Evolutionary conservation across 2,888 invertebrate species (phyloP).

Genomic region (Celastrina argiolus): DNA sequence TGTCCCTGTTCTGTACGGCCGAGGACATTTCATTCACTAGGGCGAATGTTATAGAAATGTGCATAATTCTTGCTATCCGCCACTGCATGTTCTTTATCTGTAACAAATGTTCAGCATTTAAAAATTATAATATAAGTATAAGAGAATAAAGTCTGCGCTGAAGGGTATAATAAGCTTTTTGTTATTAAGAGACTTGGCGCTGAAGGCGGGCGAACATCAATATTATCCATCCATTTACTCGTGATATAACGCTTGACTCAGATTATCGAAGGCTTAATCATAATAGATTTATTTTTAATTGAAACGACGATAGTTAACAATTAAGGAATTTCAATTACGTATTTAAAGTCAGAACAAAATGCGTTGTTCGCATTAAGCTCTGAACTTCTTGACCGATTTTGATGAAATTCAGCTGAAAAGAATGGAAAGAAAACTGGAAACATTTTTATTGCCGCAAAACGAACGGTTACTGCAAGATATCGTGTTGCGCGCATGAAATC

Average conservation of each 20-base stretch:
- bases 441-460: no score
- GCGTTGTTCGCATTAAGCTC: no score
- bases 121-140: conserved; percentile 13
- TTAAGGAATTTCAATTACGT: not conserved
- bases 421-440: no score
- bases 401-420: no score
- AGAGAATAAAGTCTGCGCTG: not conserved
- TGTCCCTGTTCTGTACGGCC: conserved; percentile 67
- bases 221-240: conserved; percentile 3
- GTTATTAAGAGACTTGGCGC: not conserved
- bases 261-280: conserved; percentile 10
- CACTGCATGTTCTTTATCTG: conserved; percentile 68
- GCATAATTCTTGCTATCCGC: conserved; percentile 60
- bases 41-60: conserved; percentile 64
- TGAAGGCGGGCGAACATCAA: not conserved
- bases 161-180: not conserved
- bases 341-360: not conserved
- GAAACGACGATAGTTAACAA: not conserved
- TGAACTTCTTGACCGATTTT: no score
- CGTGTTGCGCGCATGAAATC: no score
- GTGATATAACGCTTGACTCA: not conserved
- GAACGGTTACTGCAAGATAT: no score
- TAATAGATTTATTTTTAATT: conserved; percentile 6
- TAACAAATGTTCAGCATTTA: conserved; percentile 47
- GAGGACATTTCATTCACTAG: conserved; percentile 70